Conservation (phyloP, 2,113 vertebrate genomes). For the Rhinopomastus cyanomelas region DNA sequence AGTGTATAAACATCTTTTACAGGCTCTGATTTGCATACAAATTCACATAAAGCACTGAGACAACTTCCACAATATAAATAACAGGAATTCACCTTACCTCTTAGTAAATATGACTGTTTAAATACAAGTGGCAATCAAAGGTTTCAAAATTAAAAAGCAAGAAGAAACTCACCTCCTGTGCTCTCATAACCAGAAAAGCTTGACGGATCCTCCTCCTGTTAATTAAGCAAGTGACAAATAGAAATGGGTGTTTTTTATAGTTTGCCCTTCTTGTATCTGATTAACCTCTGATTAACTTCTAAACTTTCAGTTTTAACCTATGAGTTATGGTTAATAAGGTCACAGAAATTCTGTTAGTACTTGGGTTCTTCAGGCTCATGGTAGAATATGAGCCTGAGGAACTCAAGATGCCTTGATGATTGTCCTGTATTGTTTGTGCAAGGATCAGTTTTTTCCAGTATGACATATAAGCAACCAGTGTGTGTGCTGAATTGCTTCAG, state of each 20-base stretch:
- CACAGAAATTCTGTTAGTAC: not conserved
- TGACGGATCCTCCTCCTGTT: constrained; percentile 82
- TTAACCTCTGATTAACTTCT: not conserved
- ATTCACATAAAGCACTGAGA: not conserved
- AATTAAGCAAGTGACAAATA: constrained; percentile 59
- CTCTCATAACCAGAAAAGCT: constrained; percentile 75
- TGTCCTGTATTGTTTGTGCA: fast-evolving
- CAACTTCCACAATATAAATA: not conserved
- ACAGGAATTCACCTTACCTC: not conserved
- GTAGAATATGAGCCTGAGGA: not conserved
- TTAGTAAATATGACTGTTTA: not conserved
- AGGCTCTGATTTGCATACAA: not conserved
- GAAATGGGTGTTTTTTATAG: not conserved
- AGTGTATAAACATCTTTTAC: not conserved
- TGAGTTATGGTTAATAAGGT: not conserved
- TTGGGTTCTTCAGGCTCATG: not conserved
- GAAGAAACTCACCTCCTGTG: constrained; percentile 80
- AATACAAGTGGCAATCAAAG: not conserved
- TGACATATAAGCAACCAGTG: not conserved
- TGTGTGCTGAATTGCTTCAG: not conserved
- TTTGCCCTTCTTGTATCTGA: not conserved
- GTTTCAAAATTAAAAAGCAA: not conserved
- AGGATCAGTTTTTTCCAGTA: not conserved
- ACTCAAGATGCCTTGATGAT: not conserved
- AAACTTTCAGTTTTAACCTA: not conserved